phyloP scores from a whole-genome alignment of 2,113 vertebrate species.

The Malurus cyaneus region DNA sequence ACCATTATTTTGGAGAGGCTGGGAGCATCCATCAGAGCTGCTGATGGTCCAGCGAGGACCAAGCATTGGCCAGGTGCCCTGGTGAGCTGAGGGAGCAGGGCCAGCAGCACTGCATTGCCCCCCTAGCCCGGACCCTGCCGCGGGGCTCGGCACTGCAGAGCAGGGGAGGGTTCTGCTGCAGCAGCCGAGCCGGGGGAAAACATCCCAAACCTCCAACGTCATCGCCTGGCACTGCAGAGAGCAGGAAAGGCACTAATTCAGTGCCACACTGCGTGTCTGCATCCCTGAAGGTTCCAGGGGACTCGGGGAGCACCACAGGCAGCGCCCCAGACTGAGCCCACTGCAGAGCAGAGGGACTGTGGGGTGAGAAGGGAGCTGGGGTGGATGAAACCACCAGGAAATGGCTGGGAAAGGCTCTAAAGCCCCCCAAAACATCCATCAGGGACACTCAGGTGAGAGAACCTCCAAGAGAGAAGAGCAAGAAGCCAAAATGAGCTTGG shows the following conservation, averaged over 20 bases:
- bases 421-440: fast-evolving
- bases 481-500: not conserved
- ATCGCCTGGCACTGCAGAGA: not conserved
- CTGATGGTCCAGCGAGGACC: not conserved
- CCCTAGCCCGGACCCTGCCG: not conserved
- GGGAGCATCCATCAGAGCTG: not conserved
- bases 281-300: fast-evolving
- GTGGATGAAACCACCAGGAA: not conserved
- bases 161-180: not conserved
- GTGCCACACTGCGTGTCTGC: fast-evolving
- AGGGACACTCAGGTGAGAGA: not conserved
- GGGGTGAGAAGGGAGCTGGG: not conserved
- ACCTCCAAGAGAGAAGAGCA: not conserved
- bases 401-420: not conserved
- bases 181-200: not conserved
- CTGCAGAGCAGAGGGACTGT: fast-evolving
- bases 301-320: fast-evolving
- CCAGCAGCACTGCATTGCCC: not conserved
- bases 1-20: not conserved
- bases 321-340: fast-evolving
- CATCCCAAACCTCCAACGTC: not conserved
- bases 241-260: fast-evolving
- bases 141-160: not conserved
- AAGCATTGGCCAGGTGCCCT: not conserved
- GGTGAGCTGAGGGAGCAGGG: not conserved